A percentile compares a stretch with the other conserved stretches of the same genome.
These are phyloP conservation scores for Eunapius fragilis DNA, from an alignment of 37 sponge, comb jelly and placozoan genomes.

Conservation along the genomic window DNA sequence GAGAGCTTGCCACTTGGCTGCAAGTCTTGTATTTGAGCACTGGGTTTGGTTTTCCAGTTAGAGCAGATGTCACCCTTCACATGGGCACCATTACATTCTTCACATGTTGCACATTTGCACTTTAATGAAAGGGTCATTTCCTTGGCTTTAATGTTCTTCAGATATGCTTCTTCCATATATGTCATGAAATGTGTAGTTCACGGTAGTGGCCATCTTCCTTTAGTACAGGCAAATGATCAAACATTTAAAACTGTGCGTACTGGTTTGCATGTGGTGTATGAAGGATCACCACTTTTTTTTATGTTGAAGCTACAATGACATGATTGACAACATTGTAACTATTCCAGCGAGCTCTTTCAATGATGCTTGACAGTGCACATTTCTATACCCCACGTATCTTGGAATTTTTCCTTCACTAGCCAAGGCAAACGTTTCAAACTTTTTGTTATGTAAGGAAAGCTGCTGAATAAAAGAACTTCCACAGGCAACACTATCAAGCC, in stretches of 20 bases:
- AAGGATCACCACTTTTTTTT: conserved; percentile 37
- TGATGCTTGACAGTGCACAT: conserved; percentile 7
- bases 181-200: conserved; percentile 6
- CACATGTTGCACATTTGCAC: too few relatives aligned
- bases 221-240: conserved; percentile 24
- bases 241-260: conserved; percentile 1
- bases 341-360: not conserved
- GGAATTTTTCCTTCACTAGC: conserved; percentile 15
- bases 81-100: too few relatives aligned
- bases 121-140: not conserved
- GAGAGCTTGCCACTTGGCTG: too few relatives aligned
- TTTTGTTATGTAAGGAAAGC: conserved; percentile 32
- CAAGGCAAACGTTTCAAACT: conserved; percentile 4
- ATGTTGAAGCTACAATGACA: conserved; percentile 41
- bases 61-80: too few relatives aligned
- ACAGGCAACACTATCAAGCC: conserved; percentile 43
- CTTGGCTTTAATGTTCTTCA: not conserved
- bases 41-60: too few relatives aligned
- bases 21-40: too few relatives aligned
- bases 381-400: not conserved
- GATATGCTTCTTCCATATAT: not conserved
- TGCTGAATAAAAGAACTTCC: conserved; percentile 23
- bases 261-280: conserved; percentile 37
- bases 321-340: conserved; percentile 17
- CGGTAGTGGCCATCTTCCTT: conserved; percentile 30